Evolutionary conservation across 2,113 vertebrate species (phyloP), one percentile per base, ranked within the genome.

Genomic region (Eolophus roseicapilla): DNA sequence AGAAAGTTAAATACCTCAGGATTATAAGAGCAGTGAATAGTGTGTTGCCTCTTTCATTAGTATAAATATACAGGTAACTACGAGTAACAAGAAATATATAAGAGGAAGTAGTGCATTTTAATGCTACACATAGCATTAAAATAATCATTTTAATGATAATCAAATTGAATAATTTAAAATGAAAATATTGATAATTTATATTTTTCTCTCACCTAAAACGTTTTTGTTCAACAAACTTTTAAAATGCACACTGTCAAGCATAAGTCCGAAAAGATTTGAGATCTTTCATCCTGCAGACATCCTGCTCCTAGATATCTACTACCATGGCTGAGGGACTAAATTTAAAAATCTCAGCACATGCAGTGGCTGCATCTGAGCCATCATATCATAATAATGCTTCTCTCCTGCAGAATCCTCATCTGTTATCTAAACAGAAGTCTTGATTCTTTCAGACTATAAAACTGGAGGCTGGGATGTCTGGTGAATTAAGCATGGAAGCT

Each of bases 1-100:
- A 94, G 98, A 97, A 98, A 98, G 89, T 95, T 93, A 97, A 98
- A 90, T 88, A 95, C 46, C 88, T 95, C 62, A 83, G 94, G 88
- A 96, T 90, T 57, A 65, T 49, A 91, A 95, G 52, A 92, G 85
- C 31, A 39, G 33, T 49, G 39, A 94, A 84, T 63, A 94, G 52
- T 55, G 44, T n/a, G 41, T 44, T 95, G 81, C 71, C 64, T 96
- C 86, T 65, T 63, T 91, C 86, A 90, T 84, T 95, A 95, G 90
- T 87, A 94, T 92, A 88, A 95, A 95, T 78, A 91, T 62, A 86
- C 33, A 75, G 74, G 64, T 95, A 94, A 95, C 81, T 95, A 91
- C 70, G 91, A 96, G 80, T 85, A 97, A 93, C 76, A 94, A 97
- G 82, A 78, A 96, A 96, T 47, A 84, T 11, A 17, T 49, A 84